phyloP scores from a whole-genome alignment of 2,888 invertebrate genomes.

The Orchestes rusci region DNA sequence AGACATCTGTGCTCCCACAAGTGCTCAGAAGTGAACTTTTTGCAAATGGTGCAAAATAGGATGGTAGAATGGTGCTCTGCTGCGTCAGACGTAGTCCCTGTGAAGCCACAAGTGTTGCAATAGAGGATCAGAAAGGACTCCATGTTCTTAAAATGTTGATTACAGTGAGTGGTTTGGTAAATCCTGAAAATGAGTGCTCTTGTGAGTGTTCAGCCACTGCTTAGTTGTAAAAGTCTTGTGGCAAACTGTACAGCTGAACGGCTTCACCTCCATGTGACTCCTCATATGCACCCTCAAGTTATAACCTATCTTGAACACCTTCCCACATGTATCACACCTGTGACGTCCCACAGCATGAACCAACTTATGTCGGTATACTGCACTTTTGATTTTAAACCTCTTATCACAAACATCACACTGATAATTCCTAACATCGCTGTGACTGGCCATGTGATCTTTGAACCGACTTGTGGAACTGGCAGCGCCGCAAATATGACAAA shows the following conservation, averaged over 20 bases:
- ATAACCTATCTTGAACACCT: constrained; percentile 48
- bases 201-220: constrained; percentile 26
- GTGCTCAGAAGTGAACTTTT: neutral
- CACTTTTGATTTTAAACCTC: constrained; percentile 20
- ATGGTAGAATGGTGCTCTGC: constrained; percentile 7
- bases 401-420: constrained; percentile 29
- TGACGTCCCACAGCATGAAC: constrained; percentile 41
- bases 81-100: constrained; percentile 2
- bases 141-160: constrained; percentile 18
- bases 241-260: constrained; percentile 48
- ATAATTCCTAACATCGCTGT: constrained; percentile 27
- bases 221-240: constrained; percentile 48
- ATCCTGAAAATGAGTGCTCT: constrained; percentile 23
- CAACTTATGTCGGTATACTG: constrained; percentile 44
- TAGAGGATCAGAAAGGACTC: constrained; percentile 12
- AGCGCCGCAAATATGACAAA: too few relatives aligned
- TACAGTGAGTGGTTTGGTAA: too few relatives aligned
- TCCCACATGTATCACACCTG: constrained; percentile 48
- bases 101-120: constrained; percentile 10
- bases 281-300: constrained; percentile 50
- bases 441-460: constrained; percentile 36
- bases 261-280: constrained; percentile 48
- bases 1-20: constrained; percentile 15
- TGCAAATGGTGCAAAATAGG: constrained; percentile 12
- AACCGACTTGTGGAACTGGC: too few relatives aligned